Evolutionary conservation across 2,113 vertebrate species (phyloP).

Genomic region (Chaetura pelagica): DNA sequence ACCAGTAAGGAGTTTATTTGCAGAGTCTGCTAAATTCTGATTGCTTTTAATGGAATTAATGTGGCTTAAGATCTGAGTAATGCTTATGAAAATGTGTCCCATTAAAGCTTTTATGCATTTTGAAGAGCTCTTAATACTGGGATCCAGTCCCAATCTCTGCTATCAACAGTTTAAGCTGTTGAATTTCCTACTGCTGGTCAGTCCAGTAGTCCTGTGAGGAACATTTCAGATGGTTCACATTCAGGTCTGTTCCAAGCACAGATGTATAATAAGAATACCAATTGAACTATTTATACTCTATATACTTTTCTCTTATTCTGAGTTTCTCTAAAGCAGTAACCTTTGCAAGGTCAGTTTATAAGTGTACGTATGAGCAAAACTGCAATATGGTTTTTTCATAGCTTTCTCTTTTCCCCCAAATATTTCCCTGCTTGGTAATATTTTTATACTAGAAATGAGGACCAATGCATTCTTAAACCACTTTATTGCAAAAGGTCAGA

Average conservation of each 20-base stretch:
- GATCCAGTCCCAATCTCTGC: conserved; percentile 42
- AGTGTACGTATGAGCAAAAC: neutral
- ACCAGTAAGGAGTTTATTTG: conserved; percentile 15
- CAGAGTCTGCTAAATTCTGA: conserved; percentile 3
- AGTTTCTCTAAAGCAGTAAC: conserved; percentile 18
- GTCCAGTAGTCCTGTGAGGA: conserved; percentile 18
- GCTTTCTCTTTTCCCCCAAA: conserved; percentile 17
- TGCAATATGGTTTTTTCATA: neutral
- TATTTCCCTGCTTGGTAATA: conserved; percentile 44
- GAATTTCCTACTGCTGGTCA: conserved; percentile 46
- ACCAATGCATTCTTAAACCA: conserved; percentile 39
- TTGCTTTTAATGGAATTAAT: conserved; percentile 63
- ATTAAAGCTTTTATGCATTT: conserved; percentile 66
- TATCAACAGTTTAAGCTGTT: conserved; percentile 25
- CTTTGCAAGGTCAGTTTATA: conserved; percentile 21
- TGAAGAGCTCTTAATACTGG: conserved; percentile 62
- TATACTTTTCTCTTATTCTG: neutral
- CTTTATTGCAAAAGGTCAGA: conserved; percentile 60
- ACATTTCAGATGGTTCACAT: conserved; percentile 14
- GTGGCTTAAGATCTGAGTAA: conserved; percentile 59
- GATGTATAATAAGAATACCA: neutral
- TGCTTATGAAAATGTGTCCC: conserved; percentile 54
- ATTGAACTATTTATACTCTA: neutral
- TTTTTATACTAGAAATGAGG: conserved; percentile 36
- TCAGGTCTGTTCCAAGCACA: neutral